Conservation (phyloP, 2,113 vertebrate genomes). For the Neofelis nebulosa region DNA sequence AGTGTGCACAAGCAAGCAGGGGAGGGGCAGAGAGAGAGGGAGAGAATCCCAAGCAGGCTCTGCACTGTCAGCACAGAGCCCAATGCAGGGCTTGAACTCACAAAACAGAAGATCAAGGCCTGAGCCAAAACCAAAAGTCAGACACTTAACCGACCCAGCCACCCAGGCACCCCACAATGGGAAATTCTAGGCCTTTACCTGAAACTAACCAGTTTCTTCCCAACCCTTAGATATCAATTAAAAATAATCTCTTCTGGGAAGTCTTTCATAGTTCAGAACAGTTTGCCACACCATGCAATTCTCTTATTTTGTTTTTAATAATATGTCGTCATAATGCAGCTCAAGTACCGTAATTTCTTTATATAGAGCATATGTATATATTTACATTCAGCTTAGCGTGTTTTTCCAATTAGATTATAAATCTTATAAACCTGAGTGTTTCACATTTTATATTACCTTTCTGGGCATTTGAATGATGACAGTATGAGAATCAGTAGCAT, state of each 20-base stretch:
- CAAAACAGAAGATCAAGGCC: too few relatives aligned
- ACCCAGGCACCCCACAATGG: not conserved
- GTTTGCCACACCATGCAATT: slow-evolving; percentile 22
- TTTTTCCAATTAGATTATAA: slow-evolving; percentile 33
- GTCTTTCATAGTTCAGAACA: slow-evolving; percentile 35
- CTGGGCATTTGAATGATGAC: slow-evolving; percentile 4
- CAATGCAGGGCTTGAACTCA: too few relatives aligned
- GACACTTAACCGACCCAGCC: too few relatives aligned
- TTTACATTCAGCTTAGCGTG: not conserved
- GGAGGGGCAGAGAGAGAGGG: too few relatives aligned
- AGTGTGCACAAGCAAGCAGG: too few relatives aligned
- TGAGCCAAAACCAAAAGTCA: too few relatives aligned
- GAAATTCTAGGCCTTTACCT: slow-evolving; percentile 42
- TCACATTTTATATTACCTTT: slow-evolving; percentile 28
- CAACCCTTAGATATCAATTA: slow-evolving; percentile 24
- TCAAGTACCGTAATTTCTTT: not conserved
- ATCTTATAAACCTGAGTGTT: not conserved
- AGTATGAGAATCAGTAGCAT: not conserved
- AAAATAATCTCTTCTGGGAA: slow-evolving; percentile 54
- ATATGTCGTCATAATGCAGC: not conserved
- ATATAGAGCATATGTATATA: not conserved
- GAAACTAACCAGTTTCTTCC: not conserved
- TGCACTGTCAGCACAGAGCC: too few relatives aligned
- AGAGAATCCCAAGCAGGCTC: too few relatives aligned
- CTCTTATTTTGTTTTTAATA: not conserved